Base-by-base conservation (phyloP, 2,113 vertebrate species). In the Hippopotamus amphibius region DNA sequence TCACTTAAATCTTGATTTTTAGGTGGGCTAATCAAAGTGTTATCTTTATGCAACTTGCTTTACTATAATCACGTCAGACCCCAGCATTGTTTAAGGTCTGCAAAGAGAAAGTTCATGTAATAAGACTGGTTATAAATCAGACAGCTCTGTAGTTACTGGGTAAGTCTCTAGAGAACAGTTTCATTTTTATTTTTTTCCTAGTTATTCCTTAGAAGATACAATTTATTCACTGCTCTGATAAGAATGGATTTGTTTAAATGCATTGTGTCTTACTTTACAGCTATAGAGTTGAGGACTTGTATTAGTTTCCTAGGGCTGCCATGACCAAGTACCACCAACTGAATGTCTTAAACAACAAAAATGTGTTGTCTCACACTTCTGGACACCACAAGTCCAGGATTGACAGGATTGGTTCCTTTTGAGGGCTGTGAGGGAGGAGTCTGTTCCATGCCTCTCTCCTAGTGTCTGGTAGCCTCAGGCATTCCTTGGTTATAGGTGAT, bases 101-200 rank as follows among this genome's bases (percentile, higher is more conserved):
- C 92, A 86, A 86, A 95, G 92, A 98, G 84, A 90, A 89, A 97
- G 80, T 98, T 86, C 30, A 92, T 91, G 85, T 93, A 85, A 97
- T 84, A 85, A 90, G 26, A 1, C 96, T 95, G 92, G 93, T 50
- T 82, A 59, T 71, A 89, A 97, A 83, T 69, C 96, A 98, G 96
- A 93, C 68, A 94, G 86, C 88, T 94, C 92, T 94, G 61, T 94
- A 95, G 96, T 94, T 98, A 98, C 97, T 97, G 43, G 88, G 96
- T 96, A 95, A 96, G 77, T 98, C 97, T 95, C 95, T 96, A 95
- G 85, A 96, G 61, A 95, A 61, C 83, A 97, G n/a, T 90, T 95
- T 92, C 80, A 93, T 86, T 79, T 89, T 77, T 96, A 90, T 96
- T 96, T 96, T 71, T 97, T 92, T 86, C 84, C 96, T 48, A 57